Conservation (phyloP, 1,140 invertebrate species). For the Drosophila triauraria region DNA sequence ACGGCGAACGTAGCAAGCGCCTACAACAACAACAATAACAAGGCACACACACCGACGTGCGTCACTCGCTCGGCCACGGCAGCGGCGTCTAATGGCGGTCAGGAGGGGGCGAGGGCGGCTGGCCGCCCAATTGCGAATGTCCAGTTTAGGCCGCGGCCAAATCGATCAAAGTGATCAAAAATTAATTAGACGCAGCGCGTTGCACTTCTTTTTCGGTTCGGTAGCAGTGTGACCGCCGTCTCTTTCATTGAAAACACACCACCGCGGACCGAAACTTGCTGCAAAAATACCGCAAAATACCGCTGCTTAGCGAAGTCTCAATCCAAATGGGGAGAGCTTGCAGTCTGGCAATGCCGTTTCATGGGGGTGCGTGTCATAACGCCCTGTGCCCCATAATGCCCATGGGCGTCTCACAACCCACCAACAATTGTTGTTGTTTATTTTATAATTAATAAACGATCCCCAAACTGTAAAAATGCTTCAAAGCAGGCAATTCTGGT, state of each 20-base stretch:
- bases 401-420: too few species aligned
- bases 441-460: too few species aligned
- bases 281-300: background rate
- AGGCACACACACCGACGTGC: conserved; percentile 47
- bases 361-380: too few species aligned
- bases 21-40: conserved; percentile 52
- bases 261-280: background rate
- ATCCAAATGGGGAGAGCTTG: too few species aligned
- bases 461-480: too few species aligned
- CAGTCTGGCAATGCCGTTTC: too few species aligned
- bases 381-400: too few species aligned
- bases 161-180: conserved; percentile 37
- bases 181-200: conserved; percentile 47
- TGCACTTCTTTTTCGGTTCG: conserved; percentile 40
- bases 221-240: conserved; percentile 13
- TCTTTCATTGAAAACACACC: background rate
- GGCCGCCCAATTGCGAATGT: conserved; percentile 43
- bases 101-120: conserved; percentile 35
- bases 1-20: conserved; percentile 47
- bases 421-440: too few species aligned
- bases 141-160: conserved; percentile 43
- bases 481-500: too few species aligned
- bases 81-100: conserved; percentile 22
- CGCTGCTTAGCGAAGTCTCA: too few species aligned
- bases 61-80: conserved; percentile 31